Evolutionary conservation across 2,797 vertebrate genomes (phyloP).

Genomic region (Phyllotis vaccarum): DNA sequence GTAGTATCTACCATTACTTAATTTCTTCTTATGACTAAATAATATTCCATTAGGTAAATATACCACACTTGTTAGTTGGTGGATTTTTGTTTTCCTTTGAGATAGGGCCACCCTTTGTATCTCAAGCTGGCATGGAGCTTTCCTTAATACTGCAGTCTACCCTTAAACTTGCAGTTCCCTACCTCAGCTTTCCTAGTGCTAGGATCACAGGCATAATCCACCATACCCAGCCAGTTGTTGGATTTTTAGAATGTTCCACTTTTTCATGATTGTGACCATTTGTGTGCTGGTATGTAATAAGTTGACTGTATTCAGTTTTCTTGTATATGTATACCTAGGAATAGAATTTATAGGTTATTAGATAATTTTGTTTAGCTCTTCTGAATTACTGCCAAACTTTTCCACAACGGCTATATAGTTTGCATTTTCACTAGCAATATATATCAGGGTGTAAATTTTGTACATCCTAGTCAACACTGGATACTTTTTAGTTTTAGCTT

Average conservation of each 20-base stretch:
- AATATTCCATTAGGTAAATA: conserved; percentile 56
- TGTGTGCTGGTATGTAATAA: conserved; percentile 53
- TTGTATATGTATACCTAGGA: not conserved
- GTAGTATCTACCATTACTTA: conserved; percentile 53
- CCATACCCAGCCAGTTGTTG: not conserved
- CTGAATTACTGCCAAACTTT: conserved; percentile 62
- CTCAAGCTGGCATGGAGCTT: not conserved
- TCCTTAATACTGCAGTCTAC: not conserved
- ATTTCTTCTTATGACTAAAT: conserved; percentile 66
- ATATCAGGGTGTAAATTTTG: conserved; percentile 34
- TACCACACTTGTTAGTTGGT: conserved; percentile 31
- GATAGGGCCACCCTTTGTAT: not conserved
- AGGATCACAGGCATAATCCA: not conserved
- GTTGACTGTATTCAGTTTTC: conserved; percentile 53
- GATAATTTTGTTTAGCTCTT: conserved; percentile 70
- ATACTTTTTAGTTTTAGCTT: conserved; percentile 46
- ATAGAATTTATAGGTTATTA: conserved; percentile 1
- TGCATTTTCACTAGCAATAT: conserved; percentile 33
- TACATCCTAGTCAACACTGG: conserved; percentile 46
- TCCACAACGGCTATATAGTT: conserved; percentile 36
- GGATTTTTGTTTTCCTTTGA: conserved; percentile 16
- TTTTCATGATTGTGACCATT: conserved; percentile 57
- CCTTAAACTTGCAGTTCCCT: not conserved
- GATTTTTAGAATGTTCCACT: conserved; percentile 48
- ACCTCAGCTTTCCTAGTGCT: not conserved